These are phyloP conservation scores for Suillia variegata DNA, from an alignment of 2,888 invertebrate species.

Conservation along the genomic window DNA sequence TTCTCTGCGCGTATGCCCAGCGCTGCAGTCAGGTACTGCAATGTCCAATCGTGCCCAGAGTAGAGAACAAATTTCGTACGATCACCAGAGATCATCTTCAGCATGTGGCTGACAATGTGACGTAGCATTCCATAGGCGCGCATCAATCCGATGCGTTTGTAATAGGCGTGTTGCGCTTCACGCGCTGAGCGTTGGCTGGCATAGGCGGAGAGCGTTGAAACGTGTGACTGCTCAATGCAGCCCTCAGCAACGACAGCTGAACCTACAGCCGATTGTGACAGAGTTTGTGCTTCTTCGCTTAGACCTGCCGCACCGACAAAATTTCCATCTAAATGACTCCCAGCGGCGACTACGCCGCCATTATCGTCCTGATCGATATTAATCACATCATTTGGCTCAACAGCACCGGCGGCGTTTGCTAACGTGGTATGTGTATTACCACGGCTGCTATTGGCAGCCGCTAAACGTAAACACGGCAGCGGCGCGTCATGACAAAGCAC, in stretches of 20 bases:
- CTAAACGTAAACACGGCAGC: conserved; percentile 70
- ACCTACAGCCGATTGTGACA: conserved; percentile 8
- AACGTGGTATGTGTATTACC: conserved; percentile 32
- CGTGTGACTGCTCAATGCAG: conserved; percentile 74
- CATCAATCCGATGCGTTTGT: conserved; percentile 72
- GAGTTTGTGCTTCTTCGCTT: conserved; percentile 17
- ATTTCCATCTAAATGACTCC: too few species aligned
- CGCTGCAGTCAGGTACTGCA: conserved; percentile 82
- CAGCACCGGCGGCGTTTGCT: conserved; percentile 40
- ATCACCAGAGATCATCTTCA: conserved; percentile 78
- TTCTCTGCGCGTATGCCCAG: conserved; percentile 67
- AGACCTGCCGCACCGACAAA: conserved; percentile 12
- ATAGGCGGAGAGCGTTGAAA: conserved; percentile 79
- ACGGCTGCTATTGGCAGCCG: conserved; percentile 24
- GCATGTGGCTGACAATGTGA: conserved; percentile 80
- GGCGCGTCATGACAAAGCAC: conserved; percentile 81
- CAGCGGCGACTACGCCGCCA: conserved; percentile 36
- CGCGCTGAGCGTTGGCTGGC: conserved; percentile 78
- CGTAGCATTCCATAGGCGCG: conserved; percentile 83
- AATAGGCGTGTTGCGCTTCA: conserved; percentile 66
- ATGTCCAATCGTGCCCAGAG: conserved; percentile 91
- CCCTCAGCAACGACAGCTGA: conserved; percentile 43
- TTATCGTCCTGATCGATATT: conserved; percentile 60
- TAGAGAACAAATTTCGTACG: conserved; percentile 78
- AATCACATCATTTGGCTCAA: conserved; percentile 59